Percentiles rank a stretch among this genome's conserved stretches.
Conservation (phyloP, 1,140 invertebrate genomes). For the Phortica variegata region DNA sequence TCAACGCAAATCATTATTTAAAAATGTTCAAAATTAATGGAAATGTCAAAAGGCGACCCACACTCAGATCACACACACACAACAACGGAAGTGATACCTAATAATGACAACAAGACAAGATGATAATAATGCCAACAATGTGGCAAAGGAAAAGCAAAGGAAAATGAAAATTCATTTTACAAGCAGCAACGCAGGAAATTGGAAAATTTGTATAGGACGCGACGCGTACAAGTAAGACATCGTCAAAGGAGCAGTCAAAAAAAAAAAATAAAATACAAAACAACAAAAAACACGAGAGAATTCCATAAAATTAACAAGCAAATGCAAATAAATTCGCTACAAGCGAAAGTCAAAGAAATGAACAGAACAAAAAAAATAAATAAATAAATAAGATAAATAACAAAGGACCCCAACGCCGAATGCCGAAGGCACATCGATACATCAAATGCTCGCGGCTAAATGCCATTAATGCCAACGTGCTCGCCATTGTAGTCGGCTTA, state of each 20-base stretch:
- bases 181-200: conserved; percentile 18
- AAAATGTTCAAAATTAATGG: no score
- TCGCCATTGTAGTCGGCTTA: conserved; percentile 30
- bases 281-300: conserved; percentile 49
- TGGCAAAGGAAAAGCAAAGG: conserved; percentile 19
- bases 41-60: conserved; percentile 28
- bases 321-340: conserved; percentile 46
- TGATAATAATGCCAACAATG: conserved; percentile 44
- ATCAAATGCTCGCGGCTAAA: no score
- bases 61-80: not conserved
- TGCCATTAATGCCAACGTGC: no score
- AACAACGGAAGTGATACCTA: conserved; percentile 43
- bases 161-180: no score
- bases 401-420: conserved; percentile 14
- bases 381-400: conserved; percentile 53
- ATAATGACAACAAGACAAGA: conserved; percentile 46
- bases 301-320: conserved; percentile 51
- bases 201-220: no score
- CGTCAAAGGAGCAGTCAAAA: no score
- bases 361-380: no score
- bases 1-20: no score
- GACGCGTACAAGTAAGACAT: no score
- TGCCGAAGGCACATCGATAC: conserved; percentile 14
- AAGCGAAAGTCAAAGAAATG: conserved; percentile 26
- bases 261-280: conserved; percentile 3